phyloP scores from a whole-genome alignment of 2,888 invertebrate genomes.

The Idaea dimidiata region DNA sequence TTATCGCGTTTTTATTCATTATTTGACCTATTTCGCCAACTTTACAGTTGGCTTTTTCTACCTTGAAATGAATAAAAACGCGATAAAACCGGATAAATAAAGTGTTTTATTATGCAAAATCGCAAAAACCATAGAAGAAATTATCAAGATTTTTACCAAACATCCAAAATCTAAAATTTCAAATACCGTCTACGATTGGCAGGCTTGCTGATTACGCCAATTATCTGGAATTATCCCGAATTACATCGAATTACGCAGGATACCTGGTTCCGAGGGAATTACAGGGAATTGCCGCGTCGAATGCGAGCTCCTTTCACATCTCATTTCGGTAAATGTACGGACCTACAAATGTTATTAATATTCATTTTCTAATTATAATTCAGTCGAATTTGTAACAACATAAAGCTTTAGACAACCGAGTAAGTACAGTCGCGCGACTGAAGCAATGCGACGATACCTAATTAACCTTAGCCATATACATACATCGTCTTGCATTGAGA shows the following conservation, averaged over 20 bases:
- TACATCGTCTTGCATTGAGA: not conserved
- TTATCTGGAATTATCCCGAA: slow-evolving; percentile 9
- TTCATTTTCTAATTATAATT: not conserved
- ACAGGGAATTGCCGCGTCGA: not conserved
- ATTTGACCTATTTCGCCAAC: too few relatives aligned
- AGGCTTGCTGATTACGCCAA: slow-evolving; percentile 10
- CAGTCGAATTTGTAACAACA: not conserved
- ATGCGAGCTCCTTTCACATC: not conserved
- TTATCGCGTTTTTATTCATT: too few relatives aligned
- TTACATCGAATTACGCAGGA: not conserved
- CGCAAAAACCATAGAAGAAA: not conserved
- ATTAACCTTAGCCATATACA: too few relatives aligned
- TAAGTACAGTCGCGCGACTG: not conserved
- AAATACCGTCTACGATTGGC: not conserved
- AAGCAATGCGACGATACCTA: not conserved
- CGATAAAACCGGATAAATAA: too few relatives aligned
- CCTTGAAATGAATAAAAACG: too few relatives aligned
- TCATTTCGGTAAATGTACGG: not conserved
- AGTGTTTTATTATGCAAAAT: too few relatives aligned
- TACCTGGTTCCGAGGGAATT: not conserved
- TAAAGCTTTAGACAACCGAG: not conserved
- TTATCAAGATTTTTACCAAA: not conserved
- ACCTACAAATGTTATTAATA: not conserved
- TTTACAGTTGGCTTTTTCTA: too few relatives aligned
- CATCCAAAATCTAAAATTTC: not conserved